Base-by-base conservation (phyloP, 2,113 vertebrate genomes). In the Spea bombifrons region DNA sequence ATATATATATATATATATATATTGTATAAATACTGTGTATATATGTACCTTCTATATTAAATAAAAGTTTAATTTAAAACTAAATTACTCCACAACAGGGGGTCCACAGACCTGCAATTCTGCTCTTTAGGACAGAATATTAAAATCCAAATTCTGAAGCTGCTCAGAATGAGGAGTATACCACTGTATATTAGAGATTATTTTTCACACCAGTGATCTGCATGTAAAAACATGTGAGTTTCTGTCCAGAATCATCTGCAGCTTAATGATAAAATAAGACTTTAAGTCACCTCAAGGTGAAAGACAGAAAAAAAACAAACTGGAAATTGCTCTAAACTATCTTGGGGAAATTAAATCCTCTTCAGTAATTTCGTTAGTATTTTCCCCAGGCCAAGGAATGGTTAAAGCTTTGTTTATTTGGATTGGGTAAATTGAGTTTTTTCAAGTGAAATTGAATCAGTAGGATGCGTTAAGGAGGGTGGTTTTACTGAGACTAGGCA, bases 131-230 rank as follows among this genome's bases (percentile, higher is more conserved):
- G 55, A 30, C 30, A 30, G 55, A 12, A 59, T 59, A 12, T 64
- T 16, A 64, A 64, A 16, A 15, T 30, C 61, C 3, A 7, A 4
- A 61, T 61, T 61, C 59, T 15, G 59, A 61, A 30, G n/a, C 61
- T 17, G 43, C 69, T 69, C 59, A 70, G 48, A 61, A 8, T 17
- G 43, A 45, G 61, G 17, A 44, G 55, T 71, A 66, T 77, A 16
- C 43, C 47, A 67, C 49, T 76, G 66, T n/a, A 10, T 46, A 59
- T 44, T 53, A 61, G 46, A 77, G 47, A 71, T 69, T 69, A 49
- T 70, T 71, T 69, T 77, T 77, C 61, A 61, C 66, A 63, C 55
- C 55, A 50, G 12, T 77, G 63, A 77, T 77, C 53, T 71, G 55
- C 66, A 63, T 48, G 47, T 59, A 63, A 77, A 77, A 69, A 50